Evolutionary conservation across 2,797 vertebrate genomes (phyloP), one percentile per base, ranked within the genome.

Genomic region (Vespertilio murinus): DNA sequence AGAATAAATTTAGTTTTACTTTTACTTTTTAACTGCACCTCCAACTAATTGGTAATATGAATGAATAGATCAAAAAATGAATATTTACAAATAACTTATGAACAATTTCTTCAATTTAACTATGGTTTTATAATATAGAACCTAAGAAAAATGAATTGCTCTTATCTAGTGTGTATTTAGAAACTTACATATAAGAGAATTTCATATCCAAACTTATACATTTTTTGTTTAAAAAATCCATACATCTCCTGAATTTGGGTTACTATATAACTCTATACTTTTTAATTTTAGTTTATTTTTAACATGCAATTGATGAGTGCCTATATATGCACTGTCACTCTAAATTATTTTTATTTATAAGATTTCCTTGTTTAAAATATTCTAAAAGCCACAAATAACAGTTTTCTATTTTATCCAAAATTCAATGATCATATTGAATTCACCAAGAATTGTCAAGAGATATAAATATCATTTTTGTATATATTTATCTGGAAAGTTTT

Each of bases 271-370:
- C 11, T 59, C 2, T 38, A 40, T 0, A 35, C 0, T 11, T 95
- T 70, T 91, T 70, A 56, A 88, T 65, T 17, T 71, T 70, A 84
- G 49, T 65, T 77, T 86, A 86, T 70, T 49, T 54, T 85, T 85
- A 82, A 28, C 23, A 22, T n/a, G 3, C 3, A 88, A 22, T 64
- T 90, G 78, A 91, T 85, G 14, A 83, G n/a, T 69, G 74, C 1
- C 2, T 16, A 81, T 16, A 67, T 23, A 67, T 38, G 64, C 30
- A 17, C 13, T 92, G 61, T 74, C 54, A 45, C 0, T 59, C 8
- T 88, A 78, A 83, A 73, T 90, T 81, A 92, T 40, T 82, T 49
- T 91, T 47, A 25, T 75, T 93, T 90, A 65, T 67, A 67, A 89
- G 1, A 0, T 80, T 5, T 54, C 4, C 4, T 93, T 78, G 1